Base-by-base conservation (phyloP, 2,113 vertebrate genomes). In the Setophaga coronata region DNA sequence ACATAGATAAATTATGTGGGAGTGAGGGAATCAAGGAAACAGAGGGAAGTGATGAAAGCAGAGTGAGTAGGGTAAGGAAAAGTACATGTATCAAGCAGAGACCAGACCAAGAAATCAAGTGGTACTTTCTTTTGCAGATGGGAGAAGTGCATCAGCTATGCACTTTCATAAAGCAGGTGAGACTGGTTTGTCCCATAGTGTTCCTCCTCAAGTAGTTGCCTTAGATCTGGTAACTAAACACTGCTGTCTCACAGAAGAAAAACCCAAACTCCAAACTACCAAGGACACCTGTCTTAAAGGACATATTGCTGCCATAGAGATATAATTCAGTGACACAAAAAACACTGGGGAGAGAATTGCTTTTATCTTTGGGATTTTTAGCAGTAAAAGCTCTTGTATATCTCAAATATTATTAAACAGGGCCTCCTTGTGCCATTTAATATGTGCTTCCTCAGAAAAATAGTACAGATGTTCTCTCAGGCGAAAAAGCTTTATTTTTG, bases 291-390 rank as follows among this genome's bases (percentile, higher is more conserved):
- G 13, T 24, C 28, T 79, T 61, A 54, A 78, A 80, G 25, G 5
- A 87, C 7, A 7, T 72, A 25, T 36, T 66, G 36, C 58, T 67
- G 26, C 24, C 11, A 13, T 3, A 29, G 11, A 43, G 14, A 28
- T 57, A 54, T 10, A 56, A 72, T 51, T 77, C 78, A 42, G 33
- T 60, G 6, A 42, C 24, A 57, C 5, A 43, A 38, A 67, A 77
- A 23, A 0, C 10, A 36, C 8, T 14, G 7, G 4, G 5, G 12
- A 53, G 3, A 5, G 1, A 64, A 58, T 65, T 34, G 54, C 9
- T 29, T 65, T 73, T 61, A 14, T 70, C 20, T 89, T 83, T 21
- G 6, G 5, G 12, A 56, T 42, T 80, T 86, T 86, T 64, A 58
- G 9, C 23, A 60, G 20, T 72, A 34, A 47, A 76, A 13, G 12